Percentiles rank a stretch among this genome's conserved stretches.
These are phyloP conservation scores for Caenorhabditis imperialis DNA, from an alignment of 2,888 invertebrate species.

Conservation along the genomic window DNA sequence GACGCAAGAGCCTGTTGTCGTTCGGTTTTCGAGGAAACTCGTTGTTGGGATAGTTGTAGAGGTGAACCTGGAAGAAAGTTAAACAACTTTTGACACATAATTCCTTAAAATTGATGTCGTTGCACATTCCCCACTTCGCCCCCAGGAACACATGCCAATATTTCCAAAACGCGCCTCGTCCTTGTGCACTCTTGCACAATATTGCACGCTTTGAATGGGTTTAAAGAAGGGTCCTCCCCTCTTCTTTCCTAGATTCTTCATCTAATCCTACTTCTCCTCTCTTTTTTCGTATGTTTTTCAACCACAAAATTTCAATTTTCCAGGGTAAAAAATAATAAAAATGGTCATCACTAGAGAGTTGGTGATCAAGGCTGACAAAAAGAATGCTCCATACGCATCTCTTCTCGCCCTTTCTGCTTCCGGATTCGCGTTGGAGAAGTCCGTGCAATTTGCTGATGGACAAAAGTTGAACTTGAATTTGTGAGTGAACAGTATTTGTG, in stretches of 20 bases:
- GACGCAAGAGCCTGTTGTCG: constrained; percentile 28
- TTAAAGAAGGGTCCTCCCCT: not conserved
- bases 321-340: constrained; percentile 32
- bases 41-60: too few relatives aligned
- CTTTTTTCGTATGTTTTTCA: not conserved
- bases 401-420: constrained; percentile 62
- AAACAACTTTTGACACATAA: too few relatives aligned
- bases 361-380: constrained; percentile 50
- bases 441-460: constrained; percentile 53
- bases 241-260: not conserved
- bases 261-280: constrained; percentile 7
- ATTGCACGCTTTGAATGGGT: constrained; percentile 13
- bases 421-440: constrained; percentile 58
- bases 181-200: constrained; percentile 30
- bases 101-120: too few relatives aligned
- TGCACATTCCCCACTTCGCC: not conserved
- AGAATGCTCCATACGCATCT: constrained; percentile 62
- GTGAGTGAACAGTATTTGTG: constrained; percentile 40
- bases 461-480: constrained; percentile 52
- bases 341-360: constrained; percentile 47
- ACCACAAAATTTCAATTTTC: not conserved
- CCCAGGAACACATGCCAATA: not conserved
- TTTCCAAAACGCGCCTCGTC: not conserved
- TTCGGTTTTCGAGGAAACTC: too few relatives aligned
- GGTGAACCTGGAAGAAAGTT: too few relatives aligned